phyloP scores from a whole-genome alignment of 2,113 vertebrate genomes.

The Gymnarchus niloticus region DNA sequence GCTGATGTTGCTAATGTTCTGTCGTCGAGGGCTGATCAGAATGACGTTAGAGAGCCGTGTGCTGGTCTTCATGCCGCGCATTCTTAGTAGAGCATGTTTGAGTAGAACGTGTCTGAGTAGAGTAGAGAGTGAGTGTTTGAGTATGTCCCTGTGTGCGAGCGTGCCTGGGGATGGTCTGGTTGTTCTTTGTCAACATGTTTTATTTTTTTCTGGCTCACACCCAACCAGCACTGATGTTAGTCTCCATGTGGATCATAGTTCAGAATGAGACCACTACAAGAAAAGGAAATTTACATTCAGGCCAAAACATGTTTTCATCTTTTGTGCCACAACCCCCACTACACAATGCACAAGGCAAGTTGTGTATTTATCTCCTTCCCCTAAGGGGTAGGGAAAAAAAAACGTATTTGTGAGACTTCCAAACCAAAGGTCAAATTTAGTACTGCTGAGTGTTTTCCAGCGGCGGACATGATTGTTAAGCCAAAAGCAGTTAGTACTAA shows the following conservation, averaged over 20 bases:
- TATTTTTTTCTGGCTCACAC: constrained; percentile 54
- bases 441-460: constrained; percentile 47
- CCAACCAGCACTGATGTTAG: constrained; percentile 41
- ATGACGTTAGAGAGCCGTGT: no score
- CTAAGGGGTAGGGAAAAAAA: constrained; percentile 33
- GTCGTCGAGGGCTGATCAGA: no score
- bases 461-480: constrained; percentile 43
- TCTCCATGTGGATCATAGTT: constrained; percentile 57
- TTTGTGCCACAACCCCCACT: constrained; percentile 63
- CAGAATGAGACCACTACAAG: constrained; percentile 43
- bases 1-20: no score
- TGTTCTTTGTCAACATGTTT: constrained; percentile 39
- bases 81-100: no score
- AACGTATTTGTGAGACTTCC: constrained; percentile 59
- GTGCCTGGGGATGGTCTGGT: not conserved
- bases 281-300: constrained; percentile 48
- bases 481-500: constrained; percentile 51
- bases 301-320: constrained; percentile 73
- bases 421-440: constrained; percentile 49
- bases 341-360: constrained; percentile 15
- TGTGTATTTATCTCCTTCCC: constrained; percentile 10
- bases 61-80: no score
- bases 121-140: no score
- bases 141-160: no score
- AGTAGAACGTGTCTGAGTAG: no score